Percentiles rank a stretch among this genome's conserved stretches.
Conservation (phyloP, 2,888 invertebrate species). For the Acronicta psi region DNA sequence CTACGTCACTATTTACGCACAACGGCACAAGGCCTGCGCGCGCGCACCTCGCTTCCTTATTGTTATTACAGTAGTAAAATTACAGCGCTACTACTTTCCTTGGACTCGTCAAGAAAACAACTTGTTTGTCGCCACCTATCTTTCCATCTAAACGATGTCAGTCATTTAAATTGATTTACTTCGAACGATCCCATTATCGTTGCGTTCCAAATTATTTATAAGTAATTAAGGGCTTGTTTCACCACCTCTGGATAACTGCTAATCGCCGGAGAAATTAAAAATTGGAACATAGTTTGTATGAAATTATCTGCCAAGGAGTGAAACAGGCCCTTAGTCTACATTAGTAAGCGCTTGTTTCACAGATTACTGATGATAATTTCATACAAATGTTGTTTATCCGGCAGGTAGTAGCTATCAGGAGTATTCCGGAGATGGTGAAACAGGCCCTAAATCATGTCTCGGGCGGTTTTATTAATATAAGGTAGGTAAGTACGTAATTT, state of each 20-base stretch:
- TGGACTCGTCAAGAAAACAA: slow-evolving; percentile 32
- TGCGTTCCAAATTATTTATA: slow-evolving; percentile 34
- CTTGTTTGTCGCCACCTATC: slow-evolving; percentile 20
- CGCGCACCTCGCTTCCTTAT: slow-evolving; percentile 74
- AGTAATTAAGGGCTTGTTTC: no score
- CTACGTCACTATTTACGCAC: slow-evolving; percentile 80
- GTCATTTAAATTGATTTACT: slow-evolving; percentile 33
- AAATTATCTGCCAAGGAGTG: no score
- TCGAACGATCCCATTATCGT: slow-evolving; percentile 25
- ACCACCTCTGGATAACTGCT: no score
- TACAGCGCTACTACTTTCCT: slow-evolving; percentile 53
- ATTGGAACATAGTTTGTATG: no score
- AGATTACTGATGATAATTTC: no score
- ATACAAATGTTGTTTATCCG: no score
- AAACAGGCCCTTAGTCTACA: no score
- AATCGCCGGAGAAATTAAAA: no score
- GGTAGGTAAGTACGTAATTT: neutral
- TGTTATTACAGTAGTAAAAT: slow-evolving; percentile 62
- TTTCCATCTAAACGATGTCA: slow-evolving; percentile 21
- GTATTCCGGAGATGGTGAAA: no score
- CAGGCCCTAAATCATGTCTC: slow-evolving; percentile 16
- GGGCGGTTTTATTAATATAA: slow-evolving; percentile 7
- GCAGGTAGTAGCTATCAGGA: no score
- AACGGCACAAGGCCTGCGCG: slow-evolving; percentile 68
- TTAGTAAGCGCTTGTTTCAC: no score